Conservation (phyloP, 2,888 invertebrate genomes). For the Ophion costatus region DNA sequence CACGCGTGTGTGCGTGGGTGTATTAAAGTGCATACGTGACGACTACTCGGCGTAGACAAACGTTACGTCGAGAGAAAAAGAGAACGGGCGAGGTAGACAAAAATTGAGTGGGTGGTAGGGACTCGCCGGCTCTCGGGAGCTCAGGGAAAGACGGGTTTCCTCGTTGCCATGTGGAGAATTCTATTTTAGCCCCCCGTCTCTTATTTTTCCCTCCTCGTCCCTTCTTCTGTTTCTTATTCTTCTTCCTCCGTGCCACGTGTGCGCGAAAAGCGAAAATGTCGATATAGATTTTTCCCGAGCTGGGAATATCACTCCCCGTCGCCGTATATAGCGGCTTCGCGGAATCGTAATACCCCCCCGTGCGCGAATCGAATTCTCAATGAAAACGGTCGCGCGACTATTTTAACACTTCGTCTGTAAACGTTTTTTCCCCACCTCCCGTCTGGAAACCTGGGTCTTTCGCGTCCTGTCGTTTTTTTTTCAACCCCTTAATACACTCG, state of each 20-base stretch:
- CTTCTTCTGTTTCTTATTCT: constrained; percentile 25
- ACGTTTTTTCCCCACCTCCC: constrained; percentile 16
- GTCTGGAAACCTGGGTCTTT: constrained; percentile 24
- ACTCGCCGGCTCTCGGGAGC: background rate
- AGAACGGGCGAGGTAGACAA: background rate
- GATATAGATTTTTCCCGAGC: constrained; percentile 16
- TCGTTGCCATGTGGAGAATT: constrained; percentile 56
- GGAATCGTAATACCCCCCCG: constrained; percentile 3
- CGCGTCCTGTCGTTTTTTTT: constrained; percentile 12
- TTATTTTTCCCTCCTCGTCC: background rate
- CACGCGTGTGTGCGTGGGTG: too few relatives aligned
- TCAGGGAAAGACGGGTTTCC: constrained; percentile 17
- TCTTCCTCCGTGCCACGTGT: constrained; percentile 46
- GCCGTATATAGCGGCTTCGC: constrained; percentile 13
- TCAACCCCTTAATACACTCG: constrained; percentile 4
- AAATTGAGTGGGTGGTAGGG: background rate
- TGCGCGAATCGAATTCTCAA: constrained; percentile 34
- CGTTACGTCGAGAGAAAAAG: background rate
- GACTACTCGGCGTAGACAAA: constrained; percentile 11
- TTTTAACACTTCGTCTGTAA: constrained; percentile 20
- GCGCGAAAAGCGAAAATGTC: background rate
- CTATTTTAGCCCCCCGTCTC: constrained; percentile 55
- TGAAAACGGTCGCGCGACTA: too few relatives aligned
- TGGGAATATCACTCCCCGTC: constrained; percentile 1
- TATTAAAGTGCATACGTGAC: background rate